Evolutionary conservation across 2,113 vertebrate genomes (phyloP), one percentile per base, ranked within the genome.

Genomic region (Ochotona curzoniae): DNA sequence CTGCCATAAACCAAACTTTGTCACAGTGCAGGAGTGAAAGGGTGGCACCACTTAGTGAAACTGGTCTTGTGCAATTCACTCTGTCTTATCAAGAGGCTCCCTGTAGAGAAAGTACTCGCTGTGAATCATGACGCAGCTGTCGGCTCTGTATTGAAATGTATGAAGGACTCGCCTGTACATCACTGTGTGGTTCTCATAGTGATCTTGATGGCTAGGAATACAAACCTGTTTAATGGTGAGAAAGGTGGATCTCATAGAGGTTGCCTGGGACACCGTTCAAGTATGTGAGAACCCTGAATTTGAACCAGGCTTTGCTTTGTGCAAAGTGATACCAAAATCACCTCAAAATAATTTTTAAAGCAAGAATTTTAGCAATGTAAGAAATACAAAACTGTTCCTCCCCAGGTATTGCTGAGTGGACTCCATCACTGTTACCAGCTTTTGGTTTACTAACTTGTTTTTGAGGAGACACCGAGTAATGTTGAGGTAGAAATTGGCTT

Each of bases 351-450:
- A 32, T 81, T 81, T 83, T 54, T 44, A 75, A 75, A 69, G 54
- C 83, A 75, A 66, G 64, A 90, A 84, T 71, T 35, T 44, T 61
- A 60, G 32, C n/a, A 79, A 12, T 78, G 60, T 30, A 82, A 91
- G 35, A 66, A 90, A 61, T 49, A n/a, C 15, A 69, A 80, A 69
- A 70, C 60, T 64, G 64, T 80, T 20, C 8, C 47, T 87, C 84
- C 30, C 20, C 44, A 57, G 60, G 26, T 80, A 23, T 28, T 75
- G 44, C 32, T 76, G 44, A 32, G 2, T 84, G 8, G 66, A 8
- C 35, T 67, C 32, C 80, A 83, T 70, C 83, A 71, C 61, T 71
- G 17, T 67, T 76, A 7, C 61, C 60, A 92, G 61, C 44, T 81
- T 30, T 21, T 30, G 15, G 87, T 75, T 87, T 60, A 21, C 67